Percentiles rank a stretch among this genome's conserved stretches.
phyloP scores from a whole-genome alignment of 2,797 vertebrate genomes.

The Rhinogobio ventralis region DNA sequence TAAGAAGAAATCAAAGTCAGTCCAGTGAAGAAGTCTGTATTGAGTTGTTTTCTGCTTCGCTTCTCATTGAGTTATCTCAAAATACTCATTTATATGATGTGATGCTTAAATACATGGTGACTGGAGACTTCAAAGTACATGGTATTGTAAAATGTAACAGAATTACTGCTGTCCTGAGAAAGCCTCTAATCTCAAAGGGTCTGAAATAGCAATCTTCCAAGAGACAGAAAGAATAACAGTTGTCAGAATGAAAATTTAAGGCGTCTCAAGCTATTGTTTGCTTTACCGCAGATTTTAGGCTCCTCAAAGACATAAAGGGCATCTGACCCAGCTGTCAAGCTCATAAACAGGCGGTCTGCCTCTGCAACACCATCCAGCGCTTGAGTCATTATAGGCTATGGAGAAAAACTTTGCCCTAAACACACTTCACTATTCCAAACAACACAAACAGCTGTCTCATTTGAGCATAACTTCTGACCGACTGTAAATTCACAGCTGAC shows the following conservation, averaged over 20 bases:
- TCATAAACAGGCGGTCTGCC: conserved; percentile 29
- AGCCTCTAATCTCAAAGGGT: conserved; percentile 22
- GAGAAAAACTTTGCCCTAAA: conserved; percentile 9
- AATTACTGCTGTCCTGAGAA: not conserved
- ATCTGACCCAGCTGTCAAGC: conserved; percentile 36
- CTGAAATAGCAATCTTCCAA: conserved; percentile 24
- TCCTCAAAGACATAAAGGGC: conserved; percentile 1
- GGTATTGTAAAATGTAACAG: not conserved
- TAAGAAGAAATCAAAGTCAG: not conserved
- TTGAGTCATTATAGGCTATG: not conserved
- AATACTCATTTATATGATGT: not conserved
- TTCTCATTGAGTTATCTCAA: not conserved
- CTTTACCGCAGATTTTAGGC: conserved; percentile 12
- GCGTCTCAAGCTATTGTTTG: conserved; percentile 13
- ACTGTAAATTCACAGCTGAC: conserved; percentile 38
- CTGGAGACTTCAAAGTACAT: conserved; percentile 1
- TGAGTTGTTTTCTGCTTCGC: not conserved
- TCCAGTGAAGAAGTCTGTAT: not conserved
- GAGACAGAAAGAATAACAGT: conserved; percentile 9
- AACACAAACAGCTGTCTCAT: conserved; percentile 34
- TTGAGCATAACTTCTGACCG: conserved; percentile 32
- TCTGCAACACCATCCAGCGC: conserved; percentile 24
- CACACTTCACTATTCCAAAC: conserved; percentile 14
- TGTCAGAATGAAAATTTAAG: not conserved
- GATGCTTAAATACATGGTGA: conserved; percentile 5